Conservation (phyloP, 1,140 invertebrate genomes). For the Drosophila sp. region DNA sequence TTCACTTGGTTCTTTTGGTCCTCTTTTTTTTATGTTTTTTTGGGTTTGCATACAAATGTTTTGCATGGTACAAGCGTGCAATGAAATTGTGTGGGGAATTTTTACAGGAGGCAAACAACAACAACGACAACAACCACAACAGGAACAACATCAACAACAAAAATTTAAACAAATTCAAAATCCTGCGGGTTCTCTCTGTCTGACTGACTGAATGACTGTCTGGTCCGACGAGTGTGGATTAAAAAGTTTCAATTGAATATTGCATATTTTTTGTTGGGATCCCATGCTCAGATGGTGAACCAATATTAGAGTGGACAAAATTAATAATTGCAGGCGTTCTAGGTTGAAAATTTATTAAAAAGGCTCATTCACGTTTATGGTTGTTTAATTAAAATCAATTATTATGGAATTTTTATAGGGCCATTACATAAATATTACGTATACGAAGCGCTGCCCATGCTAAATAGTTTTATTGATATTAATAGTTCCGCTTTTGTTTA, state of each 20-base stretch:
- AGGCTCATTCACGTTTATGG: background rate
- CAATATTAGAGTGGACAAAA: background rate
- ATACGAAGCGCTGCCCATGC: background rate
- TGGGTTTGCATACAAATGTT: slow-evolving; percentile 36
- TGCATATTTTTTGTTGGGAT: background rate
- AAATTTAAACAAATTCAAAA: slow-evolving; percentile 69
- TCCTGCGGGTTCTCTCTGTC: slow-evolving; percentile 7
- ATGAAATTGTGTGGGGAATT: slow-evolving; percentile 45
- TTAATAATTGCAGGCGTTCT: background rate
- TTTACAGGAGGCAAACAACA: slow-evolving; percentile 60
- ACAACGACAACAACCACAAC: slow-evolving; percentile 16
- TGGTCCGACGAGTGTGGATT: slow-evolving; percentile 43
- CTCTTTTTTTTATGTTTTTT: slow-evolving; percentile 20
- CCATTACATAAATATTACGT: background rate
- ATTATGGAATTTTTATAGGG: background rate
- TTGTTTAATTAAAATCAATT: background rate
- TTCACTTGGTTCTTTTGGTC: slow-evolving; percentile 53
- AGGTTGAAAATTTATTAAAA: background rate
- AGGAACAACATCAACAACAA: slow-evolving; percentile 10
- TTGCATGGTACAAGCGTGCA: slow-evolving; percentile 6
- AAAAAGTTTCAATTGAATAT: slow-evolving; percentile 34
- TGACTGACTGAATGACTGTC: background rate
- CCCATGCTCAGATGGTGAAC: background rate
- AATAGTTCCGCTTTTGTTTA: no score
- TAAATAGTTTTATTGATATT: background rate